Percentiles rank a stretch among this genome's conserved stretches.
phyloP scores from a whole-genome alignment of 2,888 invertebrate species.

The Acleris cristana region DNA sequence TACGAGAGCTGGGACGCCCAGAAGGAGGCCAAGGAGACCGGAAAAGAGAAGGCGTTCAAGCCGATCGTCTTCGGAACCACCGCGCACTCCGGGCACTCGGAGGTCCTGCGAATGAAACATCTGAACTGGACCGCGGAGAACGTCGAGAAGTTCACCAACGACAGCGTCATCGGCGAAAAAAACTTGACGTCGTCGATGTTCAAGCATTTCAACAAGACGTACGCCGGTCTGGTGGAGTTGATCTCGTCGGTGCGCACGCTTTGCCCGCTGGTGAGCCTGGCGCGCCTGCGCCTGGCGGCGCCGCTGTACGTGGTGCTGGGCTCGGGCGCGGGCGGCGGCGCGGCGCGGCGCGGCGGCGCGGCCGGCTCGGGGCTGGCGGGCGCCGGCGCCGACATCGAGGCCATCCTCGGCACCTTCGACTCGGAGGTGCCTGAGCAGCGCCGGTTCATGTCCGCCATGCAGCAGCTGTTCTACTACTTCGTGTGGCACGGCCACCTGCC shows the following conservation, averaged over 20 bases:
- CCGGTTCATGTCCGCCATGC: conserved; percentile 90
- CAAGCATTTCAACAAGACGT: conserved; percentile 87
- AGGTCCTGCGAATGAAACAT: conserved; percentile 84
- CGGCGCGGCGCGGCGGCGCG: conserved; percentile 49
- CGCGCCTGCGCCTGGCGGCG: conserved; percentile 84
- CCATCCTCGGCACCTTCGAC: conserved; percentile 90
- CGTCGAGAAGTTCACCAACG: conserved; percentile 85
- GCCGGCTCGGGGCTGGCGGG: conserved; percentile 72
- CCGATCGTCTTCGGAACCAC: conserved; percentile 89
- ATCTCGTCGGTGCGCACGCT: conserved; percentile 91
- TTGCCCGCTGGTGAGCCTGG: conserved; percentile 89
- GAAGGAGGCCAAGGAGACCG: conserved; percentile 64
- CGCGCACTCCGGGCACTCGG: conserved; percentile 88
- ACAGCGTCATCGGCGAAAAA: conserved; percentile 85
- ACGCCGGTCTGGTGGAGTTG: conserved; percentile 88
- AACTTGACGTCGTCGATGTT: conserved; percentile 86
- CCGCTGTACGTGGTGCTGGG: conserved; percentile 91
- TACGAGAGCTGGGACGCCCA: conserved; percentile 85
- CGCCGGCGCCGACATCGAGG: conserved; percentile 88
- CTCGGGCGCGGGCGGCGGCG: conserved; percentile 79
- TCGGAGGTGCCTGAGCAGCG: conserved; percentile 89
- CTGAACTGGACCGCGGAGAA: conserved; percentile 87
- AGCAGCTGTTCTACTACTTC: conserved; percentile 91
- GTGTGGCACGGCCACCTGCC: conserved; percentile 90
- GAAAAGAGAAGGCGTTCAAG: conserved; percentile 74